Evolutionary conservation across 2,888 invertebrate genomes (phyloP), one percentile per base, ranked within the genome.

Genomic region (Imbricaverruca yamaguchii): DNA sequence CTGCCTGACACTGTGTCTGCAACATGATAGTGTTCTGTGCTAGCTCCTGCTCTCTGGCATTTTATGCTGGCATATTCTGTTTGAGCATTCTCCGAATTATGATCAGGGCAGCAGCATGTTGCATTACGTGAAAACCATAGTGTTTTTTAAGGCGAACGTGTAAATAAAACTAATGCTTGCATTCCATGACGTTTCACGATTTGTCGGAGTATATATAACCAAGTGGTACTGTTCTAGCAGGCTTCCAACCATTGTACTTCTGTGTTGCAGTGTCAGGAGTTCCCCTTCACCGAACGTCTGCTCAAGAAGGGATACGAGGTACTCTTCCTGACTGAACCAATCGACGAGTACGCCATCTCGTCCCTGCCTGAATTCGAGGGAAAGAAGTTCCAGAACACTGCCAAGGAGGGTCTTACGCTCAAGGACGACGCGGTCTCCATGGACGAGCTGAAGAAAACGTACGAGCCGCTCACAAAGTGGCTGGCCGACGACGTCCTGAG

Each of bases 311-410:
- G 98, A 21, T 97, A 94, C 88, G 99, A 99, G 90, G 96, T 98
- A 82, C 89, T 99, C 83, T 98, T 92, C 87, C 90, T 99, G 80
- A 92, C 93, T 15, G 99, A 99, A 89, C 95, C 99, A 61, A 97
- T 99, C 80, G 99, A 99, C 89, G 99, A 99, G 89, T 99, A 99
- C 89, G 93, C 95, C 85, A 94, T 99, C 85, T 95, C 96, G 80
- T 93, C 97, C 79, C 90, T 99, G 87, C 97, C 98, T 2, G 98
- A 99, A 89, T 99, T 95, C 88, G 98, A 99, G 86, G 96, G 97
- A 81, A 96, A 97, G 89, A 98, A 97, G 89, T 98, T 99, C 94
- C 97, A 97, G 89, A 99, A 99, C 88, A 96, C 98, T 81, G 99
- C 99, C 85, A 99, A 99, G 89, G 99, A 99, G 89, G 97, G 97